Evolutionary conservation across 2,113 vertebrate genomes (phyloP).

Genomic region (Thamnaconus septentrionalis): DNA sequence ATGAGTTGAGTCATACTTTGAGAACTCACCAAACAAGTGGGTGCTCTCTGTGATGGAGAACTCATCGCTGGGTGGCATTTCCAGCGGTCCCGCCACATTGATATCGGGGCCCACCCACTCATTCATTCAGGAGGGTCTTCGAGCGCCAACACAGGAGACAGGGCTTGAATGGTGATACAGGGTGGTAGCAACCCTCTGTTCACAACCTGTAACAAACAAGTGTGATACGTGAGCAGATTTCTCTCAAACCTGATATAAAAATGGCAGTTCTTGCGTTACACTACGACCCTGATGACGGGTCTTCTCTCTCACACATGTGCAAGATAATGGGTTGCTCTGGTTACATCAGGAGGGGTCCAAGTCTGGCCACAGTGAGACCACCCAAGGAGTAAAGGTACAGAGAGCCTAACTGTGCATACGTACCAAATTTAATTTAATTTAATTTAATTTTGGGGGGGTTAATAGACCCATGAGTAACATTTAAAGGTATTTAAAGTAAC

Average conservation of each 20-base stretch:
- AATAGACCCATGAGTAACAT: too few relatives aligned
- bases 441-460: too few relatives aligned
- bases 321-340: background rate
- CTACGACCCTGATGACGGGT: conserved; percentile 27
- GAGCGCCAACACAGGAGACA: conserved; percentile 26
- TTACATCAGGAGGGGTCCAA: conserved; percentile 4
- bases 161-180: background rate
- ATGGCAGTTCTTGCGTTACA: conserved; percentile 6
- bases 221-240: background rate
- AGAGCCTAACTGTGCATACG: too few relatives aligned
- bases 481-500: too few relatives aligned
- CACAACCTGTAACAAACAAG: conserved; percentile 25
- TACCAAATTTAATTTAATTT: too few relatives aligned
- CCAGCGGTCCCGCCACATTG: conserved; percentile 86
- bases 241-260: background rate
- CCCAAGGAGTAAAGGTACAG: too few relatives aligned
- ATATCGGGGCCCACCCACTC: conserved; percentile 86
- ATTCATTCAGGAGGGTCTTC: conserved; percentile 73
- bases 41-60: conserved; percentile 85
- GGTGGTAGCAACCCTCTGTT: background rate
- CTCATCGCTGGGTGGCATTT: conserved; percentile 83
- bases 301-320: conserved; percentile 28
- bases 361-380: conserved; percentile 7
- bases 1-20: background rate
- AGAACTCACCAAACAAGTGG: conserved; percentile 88